A percentile compares a stretch with the other conserved stretches of the same genome.
Evolutionary conservation across 1,140 invertebrate genomes (phyloP).

Genomic region (Drosophila quadrilineata): DNA sequence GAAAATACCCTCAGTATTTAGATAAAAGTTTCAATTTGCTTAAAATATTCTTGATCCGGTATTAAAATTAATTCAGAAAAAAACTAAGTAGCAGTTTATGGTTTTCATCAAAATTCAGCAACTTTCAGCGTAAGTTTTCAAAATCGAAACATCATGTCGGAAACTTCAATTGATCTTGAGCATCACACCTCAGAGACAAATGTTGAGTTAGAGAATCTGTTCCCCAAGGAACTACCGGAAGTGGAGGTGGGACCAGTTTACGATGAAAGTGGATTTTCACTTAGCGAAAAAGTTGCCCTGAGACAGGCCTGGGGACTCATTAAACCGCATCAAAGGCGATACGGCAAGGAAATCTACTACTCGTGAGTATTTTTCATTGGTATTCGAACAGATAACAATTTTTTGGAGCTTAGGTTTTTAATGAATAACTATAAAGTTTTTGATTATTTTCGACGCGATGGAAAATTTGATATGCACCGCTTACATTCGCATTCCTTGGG

Average conservation of each 20-base stretch:
- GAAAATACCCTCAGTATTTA: no score
- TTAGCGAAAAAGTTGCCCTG: constrained; percentile 43
- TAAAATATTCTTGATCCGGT: no score
- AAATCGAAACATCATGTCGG: no score
- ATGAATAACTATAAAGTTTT: constrained; percentile 26
- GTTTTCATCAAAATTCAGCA: no score
- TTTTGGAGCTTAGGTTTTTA: constrained; percentile 20
- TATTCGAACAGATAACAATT: background rate
- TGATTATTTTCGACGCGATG: constrained; percentile 9
- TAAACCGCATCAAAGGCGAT: constrained; percentile 31
- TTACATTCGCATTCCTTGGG: constrained; percentile 39
- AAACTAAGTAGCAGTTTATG: no score
- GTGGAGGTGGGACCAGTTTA: constrained; percentile 30
- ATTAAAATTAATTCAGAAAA: no score
- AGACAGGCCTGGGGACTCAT: constrained; percentile 48
- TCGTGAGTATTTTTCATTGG: constrained; percentile 9
- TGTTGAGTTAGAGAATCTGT: constrained; percentile 1
- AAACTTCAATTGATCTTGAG: background rate
- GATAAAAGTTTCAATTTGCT: no score
- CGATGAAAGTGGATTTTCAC: constrained; percentile 45
- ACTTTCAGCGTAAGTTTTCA: no score
- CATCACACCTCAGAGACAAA: background rate
- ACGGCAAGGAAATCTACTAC: constrained; percentile 43
- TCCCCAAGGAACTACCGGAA: constrained; percentile 40
- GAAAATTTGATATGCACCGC: constrained; percentile 25